Base-by-base conservation (phyloP, 2,797 vertebrate species). In the Ciconia nigra region DNA sequence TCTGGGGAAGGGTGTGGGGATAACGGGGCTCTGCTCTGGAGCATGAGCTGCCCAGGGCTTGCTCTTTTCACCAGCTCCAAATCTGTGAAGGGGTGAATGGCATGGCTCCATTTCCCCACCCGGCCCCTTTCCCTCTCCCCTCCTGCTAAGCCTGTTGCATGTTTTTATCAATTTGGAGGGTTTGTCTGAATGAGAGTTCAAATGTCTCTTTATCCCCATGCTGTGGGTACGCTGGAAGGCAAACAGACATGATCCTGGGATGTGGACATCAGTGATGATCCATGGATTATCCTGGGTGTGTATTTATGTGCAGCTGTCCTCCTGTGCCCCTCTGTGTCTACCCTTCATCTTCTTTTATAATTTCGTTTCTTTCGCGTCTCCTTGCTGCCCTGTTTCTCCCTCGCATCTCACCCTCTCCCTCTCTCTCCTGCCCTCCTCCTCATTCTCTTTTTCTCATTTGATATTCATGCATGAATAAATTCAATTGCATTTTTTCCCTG, bases 381-480 rank as follows among this genome's bases (percentile, higher is more conserved):
- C 26, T 83, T 83, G 63, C 83, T 83, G 44, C 71, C 78, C 58
- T 58, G 82, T 97, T 98, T 93, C 63, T 94, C 47, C 12, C 49
- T 35, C 44, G 70, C 63, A 10, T 51, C 66, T 89, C 78, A 90
- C 55, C 74, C 61, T 81, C 61, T 87, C 44, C 41, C 35, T 76
- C 44, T 89, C 52, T 86, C 52, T 90, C 49, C 63, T 95, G 61
- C 88, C 92, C 73, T 93, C 78, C 88, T 96, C 79, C 71, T 95
- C 96, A 58, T 98, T 96, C 96, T 98, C 97, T 62, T 97, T 91
- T 98, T 98, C 98, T 98, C 98, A 98, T 97, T 98, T 98, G 98
- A 98, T 98, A 98, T 99, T 98, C 98, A 93, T 85, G 82, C 94
- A 95, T 89, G 94, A 97, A 97, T 97, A 97, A 97, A 97, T 97